phyloP scores from a whole-genome alignment of 2,113 vertebrate genomes.

The Cyprinodon variegatus region DNA sequence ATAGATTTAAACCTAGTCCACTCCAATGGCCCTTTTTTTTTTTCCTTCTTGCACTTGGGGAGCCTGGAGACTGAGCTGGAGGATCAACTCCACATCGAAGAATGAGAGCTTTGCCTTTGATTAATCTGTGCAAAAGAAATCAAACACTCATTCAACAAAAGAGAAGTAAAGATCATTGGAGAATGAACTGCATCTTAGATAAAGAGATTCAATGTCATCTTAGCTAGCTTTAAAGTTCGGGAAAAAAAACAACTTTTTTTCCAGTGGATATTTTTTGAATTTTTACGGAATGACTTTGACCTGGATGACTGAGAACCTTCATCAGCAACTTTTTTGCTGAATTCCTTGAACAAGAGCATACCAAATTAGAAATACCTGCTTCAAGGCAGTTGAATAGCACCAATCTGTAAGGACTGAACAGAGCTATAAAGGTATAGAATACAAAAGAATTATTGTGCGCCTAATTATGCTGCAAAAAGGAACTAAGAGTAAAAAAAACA shows the following conservation, averaged over 20 bases:
- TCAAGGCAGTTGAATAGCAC: neutral
- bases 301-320: too few species aligned
- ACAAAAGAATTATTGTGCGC: too few species aligned
- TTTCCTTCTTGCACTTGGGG: conserved; percentile 3
- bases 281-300: too few species aligned
- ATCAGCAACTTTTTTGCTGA: too few species aligned
- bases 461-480: too few species aligned
- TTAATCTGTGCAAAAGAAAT: conserved; percentile 32
- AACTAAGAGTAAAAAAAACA: too few species aligned
- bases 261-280: too few species aligned
- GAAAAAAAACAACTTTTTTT: too few species aligned
- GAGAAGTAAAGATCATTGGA: conserved; percentile 13
- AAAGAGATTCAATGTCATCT: conserved; percentile 9
- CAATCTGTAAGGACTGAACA: too few species aligned
- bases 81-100: conserved; percentile 22
- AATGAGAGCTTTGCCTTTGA: conserved; percentile 38
- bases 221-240: conserved; percentile 9
- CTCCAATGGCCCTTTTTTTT: neutral
- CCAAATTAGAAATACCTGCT: neutral
- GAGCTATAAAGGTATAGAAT: too few species aligned
- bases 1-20: conserved; percentile 57
- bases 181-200: conserved; percentile 23
- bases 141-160: conserved; percentile 34
- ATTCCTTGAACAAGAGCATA: neutral
- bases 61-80: conserved; percentile 13